Evolutionary conservation across 1,140 invertebrate genomes (phyloP), one percentile per base, ranked within the genome.

Genomic region (Anoplophora glabripennis): DNA sequence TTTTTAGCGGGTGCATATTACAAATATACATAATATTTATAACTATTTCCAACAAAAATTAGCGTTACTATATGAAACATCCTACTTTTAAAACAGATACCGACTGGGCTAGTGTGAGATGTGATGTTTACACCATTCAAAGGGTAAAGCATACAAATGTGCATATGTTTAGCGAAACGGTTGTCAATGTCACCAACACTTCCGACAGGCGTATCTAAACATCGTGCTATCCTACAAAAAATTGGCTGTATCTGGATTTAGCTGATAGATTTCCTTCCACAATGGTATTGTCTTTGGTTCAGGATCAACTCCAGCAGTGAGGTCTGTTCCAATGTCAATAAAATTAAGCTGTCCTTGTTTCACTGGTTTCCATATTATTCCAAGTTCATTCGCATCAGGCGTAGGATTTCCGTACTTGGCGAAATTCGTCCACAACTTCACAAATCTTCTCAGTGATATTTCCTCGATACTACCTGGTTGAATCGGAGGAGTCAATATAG

Each of bases 351-450:
- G 37, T 9, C 63, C 54, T 36, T 42, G 33, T 14, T 57, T 34
- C 7, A 61, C 61, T 7, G 65, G 63, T 41, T 62, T 47, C 69
- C 69, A 70, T 17, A 17, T 10, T 34, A 61, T 46, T 14, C 36
- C 36, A 5, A 63, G 35, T 14, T 36, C 78, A 64, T 11, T 48
- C 35, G 8, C 8, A 7, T 61, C 12, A 4, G 70, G 71, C 37
- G 73, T 78, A 10, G 78, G 78, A 49, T 78, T 58, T 4, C 75
- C 76, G 56, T 49, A 68, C 67, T 76, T 78, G 7, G 76, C 78
- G 69, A 81, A 81, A 68, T 79, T 78, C 4, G 75, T 59, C 78
- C 78, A 80, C 57, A 79, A 57, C 57, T 67, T 64, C 4, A 72
- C 62, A n/a, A 79, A 68, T 57, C 72, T 58, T 51, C 65, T n/a